Percentiles rank a stretch among this genome's conserved stretches.
These are phyloP conservation scores for Pelodiscus sinensis DNA, from an alignment of 2,113 vertebrate species.

Conservation along the genomic window DNA sequence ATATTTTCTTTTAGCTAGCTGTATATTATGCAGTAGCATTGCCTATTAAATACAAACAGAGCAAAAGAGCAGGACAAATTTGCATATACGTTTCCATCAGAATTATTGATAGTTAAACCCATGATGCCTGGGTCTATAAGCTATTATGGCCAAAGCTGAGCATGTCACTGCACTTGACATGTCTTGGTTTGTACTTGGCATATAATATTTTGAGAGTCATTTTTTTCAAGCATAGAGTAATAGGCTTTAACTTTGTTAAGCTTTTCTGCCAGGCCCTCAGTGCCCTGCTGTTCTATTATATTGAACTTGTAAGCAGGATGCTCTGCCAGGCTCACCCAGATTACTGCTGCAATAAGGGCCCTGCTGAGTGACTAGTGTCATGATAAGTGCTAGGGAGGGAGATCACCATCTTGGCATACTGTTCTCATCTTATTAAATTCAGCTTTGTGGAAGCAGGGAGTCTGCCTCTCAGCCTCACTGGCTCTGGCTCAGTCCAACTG, in stretches of 20 bases:
- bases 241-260: conserved; percentile 99
- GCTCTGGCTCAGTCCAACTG: conserved; percentile 87
- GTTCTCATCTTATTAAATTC: conserved; percentile 97
- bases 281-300: conserved; percentile 94
- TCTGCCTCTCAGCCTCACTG: conserved; percentile 85
- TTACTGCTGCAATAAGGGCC: conserved; percentile 92
- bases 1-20: conserved; percentile 35
- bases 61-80: conserved; percentile 70
- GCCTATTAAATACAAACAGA: conserved; percentile 62
- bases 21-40: conserved; percentile 42
- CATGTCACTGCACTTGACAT: conserved; percentile 85
- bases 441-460: conserved; percentile 88
- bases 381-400: conserved; percentile 89
- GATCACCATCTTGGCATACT: conserved; percentile 90
- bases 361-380: conserved; percentile 93
- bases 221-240: conserved; percentile 88
- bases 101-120: conserved; percentile 76
- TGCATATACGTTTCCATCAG: conserved; percentile 77
- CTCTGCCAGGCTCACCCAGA: conserved; percentile 93
- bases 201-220: conserved; percentile 82
- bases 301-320: conserved; percentile 91
- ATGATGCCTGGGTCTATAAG: conserved; percentile 57
- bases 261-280: conserved; percentile 93
- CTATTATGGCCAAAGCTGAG: conserved; percentile 68
- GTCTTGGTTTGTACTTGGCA: conserved; percentile 76